These are phyloP conservation scores for Silurus asotus DNA, from an alignment of 2,113 vertebrate genomes.

Conservation along the genomic window DNA sequence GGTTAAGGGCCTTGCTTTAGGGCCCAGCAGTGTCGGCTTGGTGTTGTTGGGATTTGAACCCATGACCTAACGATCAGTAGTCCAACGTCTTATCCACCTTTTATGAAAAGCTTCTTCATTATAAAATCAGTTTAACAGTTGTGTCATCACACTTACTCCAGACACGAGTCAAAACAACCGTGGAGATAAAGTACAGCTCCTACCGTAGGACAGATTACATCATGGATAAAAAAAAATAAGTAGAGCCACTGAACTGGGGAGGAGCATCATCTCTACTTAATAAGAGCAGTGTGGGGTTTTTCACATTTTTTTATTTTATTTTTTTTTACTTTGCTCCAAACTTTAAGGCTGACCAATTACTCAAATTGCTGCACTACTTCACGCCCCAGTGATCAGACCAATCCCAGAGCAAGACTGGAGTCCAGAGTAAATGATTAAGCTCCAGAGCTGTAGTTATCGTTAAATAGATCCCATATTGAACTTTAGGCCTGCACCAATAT, in stretches of 20 bases:
- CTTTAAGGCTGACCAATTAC: conserved; percentile 5
- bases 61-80: no score
- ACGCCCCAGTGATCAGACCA: conserved; percentile 7
- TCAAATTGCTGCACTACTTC: neutral
- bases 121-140: neutral
- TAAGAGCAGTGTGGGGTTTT: neutral
- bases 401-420: conserved; percentile 20
- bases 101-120: neutral
- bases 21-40: no score
- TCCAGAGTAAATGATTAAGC: conserved; percentile 49
- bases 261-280: neutral
- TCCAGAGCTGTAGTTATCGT: conserved; percentile 9
- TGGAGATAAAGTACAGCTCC: no score
- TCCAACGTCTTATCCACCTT: no score
- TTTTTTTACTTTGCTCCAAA: neutral
- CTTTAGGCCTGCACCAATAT: neutral
- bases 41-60: no score
- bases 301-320: no score
- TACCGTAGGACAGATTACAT: no score
- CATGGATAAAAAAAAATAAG: no score
- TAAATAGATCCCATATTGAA: conserved; percentile 22
- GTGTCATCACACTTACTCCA: no score
- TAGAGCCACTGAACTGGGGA: no score
- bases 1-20: no score
- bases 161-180: no score